A percentile compares a stretch with the other conserved stretches of the same genome.
phyloP scores from a whole-genome alignment of 2,113 vertebrate species.

The Oncorhynchus keta region DNA sequence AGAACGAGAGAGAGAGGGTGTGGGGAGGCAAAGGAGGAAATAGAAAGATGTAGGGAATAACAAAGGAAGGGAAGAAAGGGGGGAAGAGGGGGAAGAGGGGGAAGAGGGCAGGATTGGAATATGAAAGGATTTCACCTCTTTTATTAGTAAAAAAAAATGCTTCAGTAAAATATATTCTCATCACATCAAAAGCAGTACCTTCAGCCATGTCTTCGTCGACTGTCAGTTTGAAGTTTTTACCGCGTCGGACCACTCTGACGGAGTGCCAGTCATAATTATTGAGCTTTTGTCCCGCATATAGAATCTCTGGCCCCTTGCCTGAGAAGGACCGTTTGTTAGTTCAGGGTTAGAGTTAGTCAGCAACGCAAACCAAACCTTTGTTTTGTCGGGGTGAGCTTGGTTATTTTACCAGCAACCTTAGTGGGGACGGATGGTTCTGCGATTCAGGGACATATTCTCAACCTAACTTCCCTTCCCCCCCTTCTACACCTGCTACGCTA shows the following conservation, averaged over 20 bases:
- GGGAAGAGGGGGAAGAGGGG: neutral
- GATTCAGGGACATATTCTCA: no score
- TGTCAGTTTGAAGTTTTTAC: constrained; percentile 89
- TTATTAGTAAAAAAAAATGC: neutral
- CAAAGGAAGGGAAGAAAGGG: neutral
- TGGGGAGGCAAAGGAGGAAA: constrained; percentile 8
- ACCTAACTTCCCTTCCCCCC: no score
- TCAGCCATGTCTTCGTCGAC: constrained; percentile 95
- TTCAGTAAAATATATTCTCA: neutral
- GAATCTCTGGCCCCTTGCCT: constrained; percentile 97
- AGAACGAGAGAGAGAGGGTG: neutral
- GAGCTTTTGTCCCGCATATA: constrained; percentile 95
- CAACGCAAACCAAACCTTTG: constrained; percentile 50
- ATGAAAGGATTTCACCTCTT: neutral
- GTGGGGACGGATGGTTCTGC: no score
- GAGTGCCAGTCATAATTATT: constrained; percentile 98
- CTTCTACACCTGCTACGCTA: no score
- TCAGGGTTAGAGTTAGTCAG: constrained; percentile 36
- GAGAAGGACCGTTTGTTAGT: constrained; percentile 71
- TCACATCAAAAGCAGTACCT: constrained; percentile 70
- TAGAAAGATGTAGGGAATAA: neutral
- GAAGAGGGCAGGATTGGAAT: neutral
- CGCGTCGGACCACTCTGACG: constrained; percentile 88
- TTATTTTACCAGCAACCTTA: neutral
- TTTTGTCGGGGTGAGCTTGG: neutral